Percentiles rank a stretch among this genome's conserved stretches.
phyloP scores from a whole-genome alignment of 1,140 invertebrate genomes.

The Drosophila varians region DNA sequence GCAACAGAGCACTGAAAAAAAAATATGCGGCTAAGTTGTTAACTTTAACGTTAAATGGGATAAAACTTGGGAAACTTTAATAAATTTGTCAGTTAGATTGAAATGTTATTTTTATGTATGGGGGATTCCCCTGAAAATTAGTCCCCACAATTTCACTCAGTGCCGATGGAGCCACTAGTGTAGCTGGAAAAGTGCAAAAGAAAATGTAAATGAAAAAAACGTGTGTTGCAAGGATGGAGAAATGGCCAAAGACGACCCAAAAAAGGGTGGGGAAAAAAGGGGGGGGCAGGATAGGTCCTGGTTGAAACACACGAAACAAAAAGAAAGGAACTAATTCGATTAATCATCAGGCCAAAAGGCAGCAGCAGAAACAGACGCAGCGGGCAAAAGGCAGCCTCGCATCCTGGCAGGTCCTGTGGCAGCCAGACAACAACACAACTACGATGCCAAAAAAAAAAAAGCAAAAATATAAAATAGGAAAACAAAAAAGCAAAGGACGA shows the following conservation, averaged over 20 bases:
- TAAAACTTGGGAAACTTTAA: too few species aligned
- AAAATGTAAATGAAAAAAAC: slow-evolving; percentile 78
- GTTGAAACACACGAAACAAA: slow-evolving; percentile 33
- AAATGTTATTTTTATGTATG: too few species aligned
- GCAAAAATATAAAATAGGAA: background rate
- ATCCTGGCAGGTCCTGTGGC: slow-evolving; percentile 22
- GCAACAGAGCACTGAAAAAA: slow-evolving; percentile 38
- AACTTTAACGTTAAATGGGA: too few species aligned
- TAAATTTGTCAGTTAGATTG: too few species aligned
- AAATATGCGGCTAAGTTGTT: background rate
- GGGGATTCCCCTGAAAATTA: too few species aligned
- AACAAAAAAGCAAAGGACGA: slow-evolving; percentile 13
- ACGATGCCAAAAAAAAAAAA: too few species aligned
- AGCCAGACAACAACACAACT: slow-evolving; percentile 11
- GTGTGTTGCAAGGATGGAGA: slow-evolving; percentile 8
- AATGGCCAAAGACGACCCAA: background rate
- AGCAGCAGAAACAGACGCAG: slow-evolving; percentile 9
- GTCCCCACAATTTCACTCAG: background rate
- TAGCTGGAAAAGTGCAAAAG: slow-evolving; percentile 64
- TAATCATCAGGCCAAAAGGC: slow-evolving; percentile 74
- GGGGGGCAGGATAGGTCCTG: too few species aligned
- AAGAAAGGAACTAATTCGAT: slow-evolving; percentile 77
- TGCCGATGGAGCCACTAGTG: background rate
- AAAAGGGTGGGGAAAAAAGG: too few species aligned
- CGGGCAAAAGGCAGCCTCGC: slow-evolving; percentile 44